Evolutionary conservation across 2,797 vertebrate genomes (phyloP).

Genomic region (Alcedo atthis): DNA sequence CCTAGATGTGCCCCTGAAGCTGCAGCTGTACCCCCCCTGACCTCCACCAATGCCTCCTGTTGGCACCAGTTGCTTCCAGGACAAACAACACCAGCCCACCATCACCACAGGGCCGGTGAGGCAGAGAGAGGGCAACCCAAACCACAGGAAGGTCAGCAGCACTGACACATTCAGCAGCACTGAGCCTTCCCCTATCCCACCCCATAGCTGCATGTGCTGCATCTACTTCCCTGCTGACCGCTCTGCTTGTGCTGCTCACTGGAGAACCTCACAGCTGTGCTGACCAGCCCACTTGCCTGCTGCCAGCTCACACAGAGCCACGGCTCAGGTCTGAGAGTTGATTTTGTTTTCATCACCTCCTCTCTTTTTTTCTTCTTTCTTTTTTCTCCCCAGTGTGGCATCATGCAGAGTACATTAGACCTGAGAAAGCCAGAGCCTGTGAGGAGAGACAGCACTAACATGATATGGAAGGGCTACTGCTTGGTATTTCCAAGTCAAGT

Average conservation of each 20-base stretch:
- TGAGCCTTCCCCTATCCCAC: background rate
- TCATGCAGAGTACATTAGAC: background rate
- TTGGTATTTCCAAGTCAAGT: background rate
- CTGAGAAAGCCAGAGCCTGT: accelerated
- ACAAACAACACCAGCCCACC: accelerated
- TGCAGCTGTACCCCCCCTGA: accelerated
- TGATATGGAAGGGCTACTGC: background rate
- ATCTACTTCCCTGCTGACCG: accelerated
- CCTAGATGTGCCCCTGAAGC: background rate
- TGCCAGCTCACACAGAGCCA: background rate
- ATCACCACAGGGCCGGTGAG: accelerated
- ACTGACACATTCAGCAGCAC: accelerated
- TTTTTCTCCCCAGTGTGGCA: background rate
- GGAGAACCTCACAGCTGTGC: background rate
- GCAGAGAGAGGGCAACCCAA: background rate
- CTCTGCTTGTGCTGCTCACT: background rate
- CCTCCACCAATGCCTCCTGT: accelerated
- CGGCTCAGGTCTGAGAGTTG: accelerated
- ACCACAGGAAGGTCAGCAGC: background rate
- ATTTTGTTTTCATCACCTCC: background rate
- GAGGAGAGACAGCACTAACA: background rate
- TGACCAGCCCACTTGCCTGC: background rate
- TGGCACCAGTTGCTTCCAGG: background rate
- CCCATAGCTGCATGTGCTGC: accelerated
- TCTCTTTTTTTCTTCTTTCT: background rate